These are phyloP conservation scores for Asteroscopus sphinx DNA, from an alignment of 2,888 invertebrate genomes.

Conservation along the genomic window DNA sequence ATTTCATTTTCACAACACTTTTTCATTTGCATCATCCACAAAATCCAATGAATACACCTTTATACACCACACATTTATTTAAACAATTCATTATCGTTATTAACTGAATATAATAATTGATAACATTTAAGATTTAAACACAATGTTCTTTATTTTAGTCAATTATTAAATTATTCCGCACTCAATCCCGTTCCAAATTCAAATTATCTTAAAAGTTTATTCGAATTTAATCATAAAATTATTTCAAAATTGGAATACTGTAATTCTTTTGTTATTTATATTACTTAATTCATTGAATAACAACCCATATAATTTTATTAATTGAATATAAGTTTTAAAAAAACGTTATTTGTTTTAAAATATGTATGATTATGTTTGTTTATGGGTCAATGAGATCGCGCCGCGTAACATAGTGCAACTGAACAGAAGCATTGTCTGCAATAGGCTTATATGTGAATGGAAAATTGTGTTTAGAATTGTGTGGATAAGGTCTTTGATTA, in stretches of 20 bases:
- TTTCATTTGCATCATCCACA: constrained; percentile 68
- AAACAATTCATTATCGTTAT: constrained; percentile 37
- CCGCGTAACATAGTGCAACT: constrained; percentile 80
- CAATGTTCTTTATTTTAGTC: constrained; percentile 3
- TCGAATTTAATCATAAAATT: neutral
- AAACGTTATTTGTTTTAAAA: constrained; percentile 28
- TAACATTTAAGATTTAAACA: constrained; percentile 7
- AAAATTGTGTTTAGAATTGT: constrained; percentile 67
- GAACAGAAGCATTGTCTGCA: constrained; percentile 82
- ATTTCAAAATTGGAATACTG: constrained; percentile 8
- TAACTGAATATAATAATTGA: constrained; percentile 13
- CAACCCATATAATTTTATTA: constrained; percentile 12
- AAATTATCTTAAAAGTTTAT: constrained; percentile 12
- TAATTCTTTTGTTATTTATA: constrained; percentile 12
- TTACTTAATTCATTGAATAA: constrained; percentile 11
- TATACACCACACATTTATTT: constrained; percentile 37
- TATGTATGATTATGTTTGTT: constrained; percentile 53
- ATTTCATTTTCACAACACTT: constrained; percentile 79
- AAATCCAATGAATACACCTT: constrained; percentile 59
- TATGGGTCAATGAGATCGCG: constrained; percentile 80
- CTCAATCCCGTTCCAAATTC: constrained; percentile 29
- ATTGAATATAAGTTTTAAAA: constrained; percentile 23
- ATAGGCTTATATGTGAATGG: constrained; percentile 87
- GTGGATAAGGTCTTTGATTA: constrained; percentile 66
- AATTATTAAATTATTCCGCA: constrained; percentile 6